phyloP scores from a whole-genome alignment of 2,888 invertebrate genomes.

The Tanytarsus gracilentus region DNA sequence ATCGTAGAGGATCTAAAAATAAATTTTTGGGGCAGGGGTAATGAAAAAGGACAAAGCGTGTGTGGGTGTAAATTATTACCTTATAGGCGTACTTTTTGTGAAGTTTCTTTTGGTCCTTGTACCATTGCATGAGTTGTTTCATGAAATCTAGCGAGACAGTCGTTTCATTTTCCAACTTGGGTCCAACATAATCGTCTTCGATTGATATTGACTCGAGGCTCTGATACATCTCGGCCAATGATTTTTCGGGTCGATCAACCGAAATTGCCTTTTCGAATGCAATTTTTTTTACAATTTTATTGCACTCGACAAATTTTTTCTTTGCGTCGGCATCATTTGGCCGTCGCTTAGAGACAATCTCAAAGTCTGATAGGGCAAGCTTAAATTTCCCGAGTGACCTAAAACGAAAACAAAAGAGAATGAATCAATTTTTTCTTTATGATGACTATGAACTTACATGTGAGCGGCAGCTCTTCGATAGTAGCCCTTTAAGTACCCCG shows the following conservation, averaged over 20 bases:
- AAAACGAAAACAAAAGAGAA: too few relatives aligned
- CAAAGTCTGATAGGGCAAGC: conserved; percentile 91
- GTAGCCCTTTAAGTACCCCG: conserved; percentile 88
- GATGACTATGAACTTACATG: too few relatives aligned
- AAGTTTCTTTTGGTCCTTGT: conserved; percentile 82
- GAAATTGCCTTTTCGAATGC: conserved; percentile 97
- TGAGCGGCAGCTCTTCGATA: conserved; percentile 93
- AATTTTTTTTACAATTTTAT: conserved; percentile 87
- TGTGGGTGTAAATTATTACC: conserved; percentile 48
- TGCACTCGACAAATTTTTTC: conserved; percentile 85
- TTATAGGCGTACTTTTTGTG: conserved; percentile 97
- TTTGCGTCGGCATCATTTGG: conserved; percentile 94
- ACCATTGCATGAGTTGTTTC: conserved; percentile 78
- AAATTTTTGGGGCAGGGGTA: too few relatives aligned
- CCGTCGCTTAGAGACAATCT: conserved; percentile 83
- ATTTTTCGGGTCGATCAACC: conserved; percentile 78
- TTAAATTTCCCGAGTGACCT: conserved; percentile 96
- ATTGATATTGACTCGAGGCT: conserved; percentile 87
- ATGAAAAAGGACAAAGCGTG: not conserved
- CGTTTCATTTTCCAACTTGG: conserved; percentile 74
- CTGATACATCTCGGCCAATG: conserved; percentile 71
- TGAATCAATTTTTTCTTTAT: too few relatives aligned
- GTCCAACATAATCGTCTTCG: conserved; percentile 91
- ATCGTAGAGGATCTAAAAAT: conserved; percentile 69
- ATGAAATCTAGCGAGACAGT: conserved; percentile 79